phyloP scores from a whole-genome alignment of 2,113 vertebrate genomes.

The Nymphicus hollandicus region DNA sequence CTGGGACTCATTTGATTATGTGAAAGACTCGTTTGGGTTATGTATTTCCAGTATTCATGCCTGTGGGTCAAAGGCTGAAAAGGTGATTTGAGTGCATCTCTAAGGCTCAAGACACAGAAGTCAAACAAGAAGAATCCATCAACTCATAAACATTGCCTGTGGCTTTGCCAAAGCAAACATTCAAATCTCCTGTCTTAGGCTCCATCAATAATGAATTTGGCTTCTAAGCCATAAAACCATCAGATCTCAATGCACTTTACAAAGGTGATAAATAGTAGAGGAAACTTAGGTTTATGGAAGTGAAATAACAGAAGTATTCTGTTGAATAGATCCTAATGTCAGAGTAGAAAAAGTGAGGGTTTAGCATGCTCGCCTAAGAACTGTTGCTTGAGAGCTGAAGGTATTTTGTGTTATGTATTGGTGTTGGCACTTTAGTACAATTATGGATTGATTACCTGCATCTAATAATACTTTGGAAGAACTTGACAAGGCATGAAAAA shows the following conservation, averaged over 20 bases:
- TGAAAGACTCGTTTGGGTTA: background rate
- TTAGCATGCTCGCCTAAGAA: background rate
- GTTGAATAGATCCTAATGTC: background rate
- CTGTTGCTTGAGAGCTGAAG: background rate
- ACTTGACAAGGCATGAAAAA: background rate
- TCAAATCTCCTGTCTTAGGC: background rate
- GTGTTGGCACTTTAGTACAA: background rate
- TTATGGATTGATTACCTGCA: background rate
- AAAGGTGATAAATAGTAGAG: background rate
- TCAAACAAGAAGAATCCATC: conserved; percentile 1
- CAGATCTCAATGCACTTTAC: background rate
- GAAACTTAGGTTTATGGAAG: background rate
- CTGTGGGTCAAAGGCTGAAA: background rate
- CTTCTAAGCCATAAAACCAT: background rate
- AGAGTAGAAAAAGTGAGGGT: background rate
- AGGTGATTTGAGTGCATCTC: background rate
- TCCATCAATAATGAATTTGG: background rate
- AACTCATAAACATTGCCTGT: background rate
- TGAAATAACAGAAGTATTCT: background rate
- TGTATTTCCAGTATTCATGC: background rate
- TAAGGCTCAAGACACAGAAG: background rate
- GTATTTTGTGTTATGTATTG: background rate
- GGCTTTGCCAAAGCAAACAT: background rate
- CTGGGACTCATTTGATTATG: background rate
- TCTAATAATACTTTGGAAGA: background rate